These are phyloP conservation scores for Phrynocephalus versicolor DNA, from an alignment of 2,113 vertebrate species.

Conservation along the genomic window DNA sequence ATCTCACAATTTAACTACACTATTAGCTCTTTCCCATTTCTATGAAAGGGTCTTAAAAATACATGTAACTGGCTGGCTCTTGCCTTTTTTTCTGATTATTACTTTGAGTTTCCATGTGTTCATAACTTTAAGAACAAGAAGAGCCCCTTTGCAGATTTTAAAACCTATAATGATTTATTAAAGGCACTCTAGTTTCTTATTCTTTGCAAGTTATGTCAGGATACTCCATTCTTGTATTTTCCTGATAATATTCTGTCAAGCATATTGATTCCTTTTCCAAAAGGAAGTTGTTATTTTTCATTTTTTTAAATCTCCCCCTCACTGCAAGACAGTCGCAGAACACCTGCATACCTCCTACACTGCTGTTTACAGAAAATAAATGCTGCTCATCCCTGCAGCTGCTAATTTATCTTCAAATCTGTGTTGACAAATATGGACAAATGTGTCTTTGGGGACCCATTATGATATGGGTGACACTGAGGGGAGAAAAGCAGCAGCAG, in stretches of 20 bases:
- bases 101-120: background rate
- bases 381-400: background rate
- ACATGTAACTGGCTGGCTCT: no score
- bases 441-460: slow-evolving; percentile 27
- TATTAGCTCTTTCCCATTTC: background rate
- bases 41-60: background rate
- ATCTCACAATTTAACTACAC: background rate
- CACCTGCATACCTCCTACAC: background rate
- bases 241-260: background rate
- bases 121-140: background rate
- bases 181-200: background rate
- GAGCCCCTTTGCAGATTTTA: no score
- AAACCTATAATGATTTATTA: slow-evolving; percentile 19
- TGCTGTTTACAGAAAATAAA: slow-evolving; percentile 11
- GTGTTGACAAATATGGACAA: background rate
- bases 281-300: slow-evolving; percentile 3
- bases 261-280: background rate
- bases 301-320: no score
- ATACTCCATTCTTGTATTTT: background rate
- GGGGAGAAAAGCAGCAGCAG: slow-evolving; percentile 15
- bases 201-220: background rate
- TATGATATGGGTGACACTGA: slow-evolving; percentile 39
- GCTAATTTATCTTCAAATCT: background rate
- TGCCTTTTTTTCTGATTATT: background rate
- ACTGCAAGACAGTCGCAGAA: no score